These are phyloP conservation scores for Centropus unirufus DNA, from an alignment of 2,113 vertebrate species.

Conservation along the genomic window DNA sequence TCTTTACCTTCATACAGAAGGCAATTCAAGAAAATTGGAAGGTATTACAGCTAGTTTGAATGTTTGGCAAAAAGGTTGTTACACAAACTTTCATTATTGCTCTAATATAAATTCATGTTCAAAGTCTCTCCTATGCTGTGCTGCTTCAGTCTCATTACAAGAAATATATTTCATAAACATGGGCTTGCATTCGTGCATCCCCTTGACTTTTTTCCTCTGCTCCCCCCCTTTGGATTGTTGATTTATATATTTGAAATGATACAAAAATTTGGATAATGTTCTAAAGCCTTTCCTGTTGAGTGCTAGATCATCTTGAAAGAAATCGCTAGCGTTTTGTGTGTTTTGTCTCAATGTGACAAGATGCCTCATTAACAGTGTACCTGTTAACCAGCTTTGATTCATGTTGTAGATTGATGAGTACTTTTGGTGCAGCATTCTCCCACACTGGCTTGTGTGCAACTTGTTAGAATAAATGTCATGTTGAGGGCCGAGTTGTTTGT, in stretches of 20 bases:
- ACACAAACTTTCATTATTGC: neutral
- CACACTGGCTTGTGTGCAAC: neutral
- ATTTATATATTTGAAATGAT: neutral
- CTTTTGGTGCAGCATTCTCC: neutral
- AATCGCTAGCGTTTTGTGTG: neutral
- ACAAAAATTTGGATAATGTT: neutral
- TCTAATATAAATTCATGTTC: neutral
- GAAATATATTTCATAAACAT: neutral
- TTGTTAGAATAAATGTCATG: neutral
- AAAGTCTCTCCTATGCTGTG: neutral
- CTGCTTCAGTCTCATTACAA: neutral
- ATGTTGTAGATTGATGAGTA: neutral
- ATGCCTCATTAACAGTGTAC: neutral
- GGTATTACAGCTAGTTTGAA: neutral
- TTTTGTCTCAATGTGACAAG: neutral
- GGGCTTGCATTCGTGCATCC: neutral
- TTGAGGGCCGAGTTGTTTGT: neutral
- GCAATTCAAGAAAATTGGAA: neutral
- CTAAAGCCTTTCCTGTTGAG: neutral
- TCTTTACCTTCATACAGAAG: too few relatives aligned
- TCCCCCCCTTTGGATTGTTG: neutral
- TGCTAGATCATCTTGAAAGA: neutral
- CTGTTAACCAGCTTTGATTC: neutral
- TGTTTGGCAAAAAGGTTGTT: neutral
- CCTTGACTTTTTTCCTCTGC: neutral